Evolutionary conservation across 2,113 vertebrate species (phyloP), one percentile per base, ranked within the genome.

Genomic region (Pomatorhinus ruficollis): DNA sequence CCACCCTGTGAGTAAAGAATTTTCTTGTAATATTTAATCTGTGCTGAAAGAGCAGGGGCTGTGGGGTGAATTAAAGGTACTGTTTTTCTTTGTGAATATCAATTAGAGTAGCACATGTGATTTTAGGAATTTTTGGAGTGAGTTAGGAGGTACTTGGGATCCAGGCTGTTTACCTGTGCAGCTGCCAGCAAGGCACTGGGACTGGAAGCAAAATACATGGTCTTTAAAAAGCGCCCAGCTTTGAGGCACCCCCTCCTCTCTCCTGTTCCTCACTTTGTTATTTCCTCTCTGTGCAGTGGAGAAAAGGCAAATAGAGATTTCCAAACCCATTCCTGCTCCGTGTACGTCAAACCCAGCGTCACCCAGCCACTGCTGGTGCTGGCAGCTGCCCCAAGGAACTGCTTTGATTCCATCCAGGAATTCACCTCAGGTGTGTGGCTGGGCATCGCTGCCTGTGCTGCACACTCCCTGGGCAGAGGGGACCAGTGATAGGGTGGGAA

Each of bases 341-440:
- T 0, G 1, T 10, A 9, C 14, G 0, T 65, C 76, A 37, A 11
- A n/a, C 31, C 9, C 42, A 2, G n/a, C 0, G 1, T 42, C 49
- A 42, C 35, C 42, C 71, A 24, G 61, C 0, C 25, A 1, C 60
- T 27, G 83, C 45, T 49, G 3, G 1, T 50, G 33, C 31, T 17
- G 56, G 12, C 79, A n/a, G 78, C 86, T n/a, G 57, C 49, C 39
- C 31, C 3, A 0, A 4, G 8, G 10, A 37, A 18, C 14, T 18
- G 59, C 78, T 54, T 15, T 44, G 30, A 20, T 45, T 59, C 64
- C 25, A 5, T 4, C 39, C 35, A 11, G 47, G 42, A 5, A 7
- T 7, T 37, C 2, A 5, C 30, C 9, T 27, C 5, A 35, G 75
- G 12, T 7, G 23, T 3, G 44, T 4, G 1, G 12, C 70, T 74